Evolutionary conservation across 2,113 vertebrate species (phyloP).

Genomic region (Anthoscopus minutus): DNA sequence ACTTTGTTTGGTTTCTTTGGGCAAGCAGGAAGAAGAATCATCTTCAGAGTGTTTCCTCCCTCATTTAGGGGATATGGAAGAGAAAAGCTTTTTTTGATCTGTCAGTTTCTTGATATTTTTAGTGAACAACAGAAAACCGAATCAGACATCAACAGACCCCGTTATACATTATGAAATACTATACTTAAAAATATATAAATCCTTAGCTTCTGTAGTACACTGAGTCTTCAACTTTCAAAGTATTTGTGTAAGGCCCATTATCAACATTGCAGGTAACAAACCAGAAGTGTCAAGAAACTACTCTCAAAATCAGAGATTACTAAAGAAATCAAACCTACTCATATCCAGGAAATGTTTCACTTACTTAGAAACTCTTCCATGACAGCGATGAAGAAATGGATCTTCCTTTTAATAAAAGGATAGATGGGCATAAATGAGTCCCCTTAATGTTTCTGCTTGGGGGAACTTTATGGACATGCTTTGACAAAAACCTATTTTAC

Average conservation of each 20-base stretch:
- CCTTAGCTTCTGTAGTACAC: background rate
- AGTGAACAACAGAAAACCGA: background rate
- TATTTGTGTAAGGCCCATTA: background rate
- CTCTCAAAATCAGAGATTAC: background rate
- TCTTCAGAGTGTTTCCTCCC: background rate
- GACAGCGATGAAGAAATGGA: background rate
- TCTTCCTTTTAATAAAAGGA: background rate
- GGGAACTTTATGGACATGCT: background rate
- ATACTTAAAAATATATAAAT: background rate
- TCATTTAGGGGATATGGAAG: background rate
- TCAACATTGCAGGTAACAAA: background rate
- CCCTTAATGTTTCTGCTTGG: background rate
- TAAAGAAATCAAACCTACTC: background rate
- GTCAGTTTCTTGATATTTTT: background rate
- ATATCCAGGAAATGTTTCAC: background rate
- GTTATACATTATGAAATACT: background rate
- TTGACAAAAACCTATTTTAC: background rate
- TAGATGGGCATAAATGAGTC: background rate
- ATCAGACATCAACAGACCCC: background rate
- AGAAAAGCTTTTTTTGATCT: background rate
- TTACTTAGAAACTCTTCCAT: background rate
- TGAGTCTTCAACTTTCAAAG: background rate
- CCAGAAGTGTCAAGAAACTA: background rate
- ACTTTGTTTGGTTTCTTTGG: background rate
- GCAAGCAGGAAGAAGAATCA: background rate